Evolutionary conservation across 23 tunicate genomes (phyloP).

Genomic region (Pegea sp.): DNA sequence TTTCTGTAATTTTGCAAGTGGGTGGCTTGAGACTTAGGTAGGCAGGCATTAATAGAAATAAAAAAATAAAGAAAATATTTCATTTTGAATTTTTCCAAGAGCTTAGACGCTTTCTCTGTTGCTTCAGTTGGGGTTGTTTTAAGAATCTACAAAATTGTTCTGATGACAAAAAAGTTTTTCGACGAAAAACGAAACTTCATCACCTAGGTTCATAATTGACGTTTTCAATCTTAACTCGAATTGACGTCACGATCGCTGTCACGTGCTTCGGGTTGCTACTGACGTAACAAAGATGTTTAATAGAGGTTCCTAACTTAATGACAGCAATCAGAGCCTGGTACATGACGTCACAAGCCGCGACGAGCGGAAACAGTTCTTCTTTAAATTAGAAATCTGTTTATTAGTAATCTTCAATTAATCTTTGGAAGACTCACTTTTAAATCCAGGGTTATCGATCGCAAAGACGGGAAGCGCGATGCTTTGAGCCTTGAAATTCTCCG

Average conservation of each 20-base stretch:
- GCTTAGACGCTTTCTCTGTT: too few relatives aligned
- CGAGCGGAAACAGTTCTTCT: constrained; percentile 33
- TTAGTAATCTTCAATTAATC: too few relatives aligned
- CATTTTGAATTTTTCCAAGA: too few relatives aligned
- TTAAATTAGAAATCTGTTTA: neutral
- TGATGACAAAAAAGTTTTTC: too few relatives aligned
- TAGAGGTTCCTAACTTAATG: constrained; percentile 18
- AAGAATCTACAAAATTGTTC: too few relatives aligned
- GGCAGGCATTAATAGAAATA: too few relatives aligned
- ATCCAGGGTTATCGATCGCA: constrained; percentile 13
- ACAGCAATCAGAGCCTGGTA: constrained; percentile 41
- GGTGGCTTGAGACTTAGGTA: too few relatives aligned
- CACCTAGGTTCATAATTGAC: constrained; percentile 49
- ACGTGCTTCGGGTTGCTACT: constrained; percentile 47
- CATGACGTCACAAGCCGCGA: constrained; percentile 35
- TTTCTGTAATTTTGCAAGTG: too few relatives aligned
- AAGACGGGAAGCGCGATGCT: constrained; percentile 57
- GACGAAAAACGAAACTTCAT: neutral
- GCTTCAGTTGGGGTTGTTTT: too few relatives aligned
- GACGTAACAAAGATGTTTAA: constrained; percentile 42
- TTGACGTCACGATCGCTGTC: constrained; percentile 46
- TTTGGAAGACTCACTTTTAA: too few relatives aligned
- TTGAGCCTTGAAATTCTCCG: constrained; percentile 16
- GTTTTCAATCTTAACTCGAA: constrained; percentile 50
- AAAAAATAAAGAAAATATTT: too few relatives aligned